Conservation (phyloP, 2,113 vertebrate genomes). For the Pardalotus punctatus region DNA sequence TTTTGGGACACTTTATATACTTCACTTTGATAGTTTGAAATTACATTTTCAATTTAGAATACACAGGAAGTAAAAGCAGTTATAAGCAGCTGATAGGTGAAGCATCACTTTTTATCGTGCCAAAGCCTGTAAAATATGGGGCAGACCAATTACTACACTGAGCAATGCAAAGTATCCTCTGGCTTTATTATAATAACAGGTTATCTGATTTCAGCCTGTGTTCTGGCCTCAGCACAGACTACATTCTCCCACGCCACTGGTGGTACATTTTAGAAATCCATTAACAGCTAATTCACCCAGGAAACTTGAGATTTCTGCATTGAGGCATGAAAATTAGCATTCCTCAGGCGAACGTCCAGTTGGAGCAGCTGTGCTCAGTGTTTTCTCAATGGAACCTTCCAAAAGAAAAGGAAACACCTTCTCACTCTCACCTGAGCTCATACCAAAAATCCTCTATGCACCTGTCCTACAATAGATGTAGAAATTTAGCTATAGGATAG, state of each 20-base stretch:
- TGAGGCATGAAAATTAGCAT: not conserved
- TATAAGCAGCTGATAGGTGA: conserved; percentile 59
- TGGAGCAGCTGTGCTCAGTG: not conserved
- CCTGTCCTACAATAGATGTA: not conserved
- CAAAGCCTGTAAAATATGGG: conserved; percentile 44
- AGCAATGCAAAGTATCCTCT: conserved; percentile 58
- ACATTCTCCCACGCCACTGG: not conserved
- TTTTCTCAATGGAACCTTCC: not conserved
- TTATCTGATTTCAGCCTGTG: conserved; percentile 50
- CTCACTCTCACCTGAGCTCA: not conserved
- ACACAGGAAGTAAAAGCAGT: conserved; percentile 39
- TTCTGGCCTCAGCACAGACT: not conserved
- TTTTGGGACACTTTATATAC: not conserved
- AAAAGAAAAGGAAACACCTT: not conserved
- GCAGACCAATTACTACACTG: conserved; percentile 53
- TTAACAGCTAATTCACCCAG: not conserved
- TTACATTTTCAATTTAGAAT: conserved; percentile 43
- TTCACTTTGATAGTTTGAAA: conserved; percentile 33
- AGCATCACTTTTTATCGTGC: conserved; percentile 8
- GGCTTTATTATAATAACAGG: conserved; percentile 58
- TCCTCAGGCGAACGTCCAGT: not conserved
- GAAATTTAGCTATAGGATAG: not conserved
- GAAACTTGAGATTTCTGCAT: conserved; percentile 9
- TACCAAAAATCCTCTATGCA: not conserved
- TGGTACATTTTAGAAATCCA: conserved; percentile 1